phyloP scores from a whole-genome alignment of 1,140 invertebrate genomes.

The Euura saliciscinereae region DNA sequence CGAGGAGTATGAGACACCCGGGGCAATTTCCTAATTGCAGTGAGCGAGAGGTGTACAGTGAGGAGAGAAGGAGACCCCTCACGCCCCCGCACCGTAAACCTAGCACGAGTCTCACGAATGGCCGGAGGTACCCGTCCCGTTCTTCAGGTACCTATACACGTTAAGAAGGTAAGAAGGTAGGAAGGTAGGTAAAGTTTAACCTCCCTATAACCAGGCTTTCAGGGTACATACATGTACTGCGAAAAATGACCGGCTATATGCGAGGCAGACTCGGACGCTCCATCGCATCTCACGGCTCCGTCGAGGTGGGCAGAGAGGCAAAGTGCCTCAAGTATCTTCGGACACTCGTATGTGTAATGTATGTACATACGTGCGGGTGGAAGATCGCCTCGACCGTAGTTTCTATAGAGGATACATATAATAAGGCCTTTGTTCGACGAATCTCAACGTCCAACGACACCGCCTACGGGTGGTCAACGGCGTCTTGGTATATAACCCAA shows the following conservation, averaged over 20 bases:
- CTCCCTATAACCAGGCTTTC: too few relatives aligned
- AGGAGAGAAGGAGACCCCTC: neutral
- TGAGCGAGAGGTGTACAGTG: conserved; percentile 3
- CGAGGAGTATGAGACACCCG: conserved; percentile 10
- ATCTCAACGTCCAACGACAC: neutral
- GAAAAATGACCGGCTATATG: neutral
- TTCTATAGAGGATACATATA: neutral
- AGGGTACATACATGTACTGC: too few relatives aligned
- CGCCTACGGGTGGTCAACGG: neutral
- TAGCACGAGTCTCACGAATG: neutral
- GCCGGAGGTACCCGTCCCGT: neutral
- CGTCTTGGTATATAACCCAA: neutral
- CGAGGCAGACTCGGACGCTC: neutral
- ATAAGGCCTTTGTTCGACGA: conserved; percentile 4
- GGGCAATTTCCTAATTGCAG: conserved; percentile 19
- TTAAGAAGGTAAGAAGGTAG: neutral
- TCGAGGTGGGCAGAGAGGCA: neutral
- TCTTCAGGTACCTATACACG: neutral
- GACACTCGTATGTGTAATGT: neutral
- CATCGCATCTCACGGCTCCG: neutral
- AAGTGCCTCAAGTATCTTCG: neutral
- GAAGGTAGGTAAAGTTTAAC: neutral
- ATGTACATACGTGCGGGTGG: neutral
- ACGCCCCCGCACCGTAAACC: conserved; percentile 7
- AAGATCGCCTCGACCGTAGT: neutral